Percentiles rank a stretch among this genome's conserved stretches.
These are phyloP conservation scores for Zoanthus solanderi DNA, from an alignment of 92 coral and sea anemone genomes.

Conservation along the genomic window DNA sequence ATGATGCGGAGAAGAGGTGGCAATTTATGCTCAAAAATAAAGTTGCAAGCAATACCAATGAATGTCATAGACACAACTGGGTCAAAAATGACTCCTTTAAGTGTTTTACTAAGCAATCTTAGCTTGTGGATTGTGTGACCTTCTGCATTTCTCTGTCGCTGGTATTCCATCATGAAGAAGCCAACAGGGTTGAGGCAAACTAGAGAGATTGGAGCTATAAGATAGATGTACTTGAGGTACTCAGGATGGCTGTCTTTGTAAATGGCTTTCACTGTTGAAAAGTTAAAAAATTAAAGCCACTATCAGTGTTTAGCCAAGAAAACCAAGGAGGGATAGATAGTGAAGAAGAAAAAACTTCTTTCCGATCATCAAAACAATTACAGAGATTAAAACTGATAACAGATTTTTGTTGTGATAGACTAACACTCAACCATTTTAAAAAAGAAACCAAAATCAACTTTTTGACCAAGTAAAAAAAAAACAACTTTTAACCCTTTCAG, in stretches of 20 bases:
- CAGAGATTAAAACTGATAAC: too few species aligned
- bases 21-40: slow-evolving; percentile 60
- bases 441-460: too few species aligned
- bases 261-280: slow-evolving; percentile 79
- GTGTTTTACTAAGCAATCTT: slow-evolving; percentile 58
- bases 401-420: too few species aligned
- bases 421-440: too few species aligned
- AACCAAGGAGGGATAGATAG: too few species aligned
- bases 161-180: slow-evolving; percentile 78
- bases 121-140: slow-evolving; percentile 55
- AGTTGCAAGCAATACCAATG: slow-evolving; percentile 78
- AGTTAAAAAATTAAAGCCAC: background rate
- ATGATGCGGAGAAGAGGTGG: slow-evolving; percentile 66
- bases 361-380: too few species aligned
- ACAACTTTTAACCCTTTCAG: too few species aligned
- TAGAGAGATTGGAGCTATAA: slow-evolving; percentile 76
- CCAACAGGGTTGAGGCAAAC: slow-evolving; percentile 76
- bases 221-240: slow-evolving; percentile 82
- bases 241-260: slow-evolving; percentile 79
- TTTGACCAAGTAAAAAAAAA: too few species aligned
- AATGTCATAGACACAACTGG: slow-evolving; percentile 88
- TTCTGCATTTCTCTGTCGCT: slow-evolving; percentile 59
- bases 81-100: slow-evolving; percentile 72
- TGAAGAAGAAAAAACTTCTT: too few species aligned
- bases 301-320: too few species aligned